Evolutionary conservation across 1,140 invertebrate genomes (phyloP).

Genomic region (Dryas iulia): DNA sequence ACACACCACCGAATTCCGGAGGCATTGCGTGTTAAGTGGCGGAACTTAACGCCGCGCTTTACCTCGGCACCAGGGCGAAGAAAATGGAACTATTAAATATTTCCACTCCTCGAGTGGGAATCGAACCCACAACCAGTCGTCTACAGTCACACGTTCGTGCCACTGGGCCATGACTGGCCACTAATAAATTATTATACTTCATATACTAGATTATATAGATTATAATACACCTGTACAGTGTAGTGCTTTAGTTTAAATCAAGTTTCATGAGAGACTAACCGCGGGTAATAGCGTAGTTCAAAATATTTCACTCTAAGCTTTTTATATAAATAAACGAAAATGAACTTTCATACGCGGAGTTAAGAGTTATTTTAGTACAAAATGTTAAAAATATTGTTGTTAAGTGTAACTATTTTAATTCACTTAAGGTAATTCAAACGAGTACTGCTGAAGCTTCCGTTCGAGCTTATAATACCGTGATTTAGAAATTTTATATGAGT

Average conservation of each 20-base stretch:
- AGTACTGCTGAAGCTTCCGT: not conserved
- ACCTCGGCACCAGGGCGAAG: no score
- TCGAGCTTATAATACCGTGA: not conserved
- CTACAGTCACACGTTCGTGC: no score
- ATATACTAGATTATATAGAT: no score
- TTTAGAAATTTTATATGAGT: not conserved
- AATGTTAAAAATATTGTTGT: not conserved
- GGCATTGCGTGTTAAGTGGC: no score
- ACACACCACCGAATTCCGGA: no score
- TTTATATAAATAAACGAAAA: not conserved
- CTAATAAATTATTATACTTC: no score
- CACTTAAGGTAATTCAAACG: slow-evolving; percentile 4
- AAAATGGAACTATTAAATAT: no score
- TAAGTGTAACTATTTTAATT: slow-evolving; percentile 13
- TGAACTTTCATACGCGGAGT: not conserved
- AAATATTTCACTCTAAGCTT: not conserved
- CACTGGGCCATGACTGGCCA: no score
- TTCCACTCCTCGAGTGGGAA: no score
- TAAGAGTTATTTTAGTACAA: not conserved
- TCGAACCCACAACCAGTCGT: no score
- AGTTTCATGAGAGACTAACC: not conserved
- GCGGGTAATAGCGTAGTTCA: not conserved
- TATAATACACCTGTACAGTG: no score
- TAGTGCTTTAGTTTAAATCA: not conserved
- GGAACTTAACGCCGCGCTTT: no score